Evolutionary conservation across 2,888 invertebrate species (phyloP).

Genomic region (Microdon myrmicae): DNA sequence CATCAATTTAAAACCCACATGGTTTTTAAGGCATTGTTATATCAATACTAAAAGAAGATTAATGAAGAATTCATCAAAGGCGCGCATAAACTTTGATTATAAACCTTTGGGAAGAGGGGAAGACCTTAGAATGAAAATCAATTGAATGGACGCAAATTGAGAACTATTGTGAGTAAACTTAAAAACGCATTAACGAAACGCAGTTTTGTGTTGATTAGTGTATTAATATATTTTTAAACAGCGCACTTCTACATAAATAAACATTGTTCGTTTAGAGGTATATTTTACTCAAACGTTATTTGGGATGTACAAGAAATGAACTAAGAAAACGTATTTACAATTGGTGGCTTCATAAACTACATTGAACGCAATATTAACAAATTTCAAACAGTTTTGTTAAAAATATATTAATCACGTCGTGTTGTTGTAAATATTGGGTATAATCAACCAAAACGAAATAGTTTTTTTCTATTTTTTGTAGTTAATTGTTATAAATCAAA

Average conservation of each 20-base stretch:
- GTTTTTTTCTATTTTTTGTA: slow-evolving; percentile 17
- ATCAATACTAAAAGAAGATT: slow-evolving; percentile 1
- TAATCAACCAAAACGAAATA: slow-evolving; percentile 21
- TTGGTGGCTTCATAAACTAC: slow-evolving; percentile 11
- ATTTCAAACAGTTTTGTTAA: slow-evolving; percentile 26
- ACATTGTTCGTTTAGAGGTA: slow-evolving; percentile 6
- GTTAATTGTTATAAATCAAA: slow-evolving; percentile 7
- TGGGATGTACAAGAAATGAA: slow-evolving; percentile 10
- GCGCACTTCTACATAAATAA: slow-evolving; percentile 14
- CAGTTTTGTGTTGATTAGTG: neutral
- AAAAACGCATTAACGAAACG: neutral
- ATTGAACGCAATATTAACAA: slow-evolving; percentile 4
- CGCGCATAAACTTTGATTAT: no score
- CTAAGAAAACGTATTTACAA: slow-evolving; percentile 45
- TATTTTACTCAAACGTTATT: slow-evolving; percentile 25
- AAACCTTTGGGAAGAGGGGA: no score
- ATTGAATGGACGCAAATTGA: no score
- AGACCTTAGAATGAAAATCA: no score
- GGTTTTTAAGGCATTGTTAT: slow-evolving; percentile 7
- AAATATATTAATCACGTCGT: slow-evolving; percentile 41
- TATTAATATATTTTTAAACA: slow-evolving; percentile 45
- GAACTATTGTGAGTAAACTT: no score
- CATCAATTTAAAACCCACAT: slow-evolving; percentile 26
- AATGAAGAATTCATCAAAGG: no score
- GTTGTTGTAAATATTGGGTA: slow-evolving; percentile 8